A percentile compares a stretch with the other conserved stretches of the same genome.
Evolutionary conservation across 2,888 invertebrate species (phyloP).

Genomic region (Microchrysa polita): DNA sequence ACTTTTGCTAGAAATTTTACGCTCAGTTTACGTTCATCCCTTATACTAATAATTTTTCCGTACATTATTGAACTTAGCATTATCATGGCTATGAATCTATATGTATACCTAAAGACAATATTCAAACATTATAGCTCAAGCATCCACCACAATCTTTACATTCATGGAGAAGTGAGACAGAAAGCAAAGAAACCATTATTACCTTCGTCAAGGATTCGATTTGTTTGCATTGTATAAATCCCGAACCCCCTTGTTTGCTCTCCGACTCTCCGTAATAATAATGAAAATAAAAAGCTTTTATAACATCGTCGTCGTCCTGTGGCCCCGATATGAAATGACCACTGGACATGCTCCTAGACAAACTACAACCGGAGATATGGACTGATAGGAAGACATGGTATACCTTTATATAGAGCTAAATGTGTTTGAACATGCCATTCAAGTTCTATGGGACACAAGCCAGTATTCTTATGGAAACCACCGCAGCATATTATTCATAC

Average conservation of each 20-base stretch:
- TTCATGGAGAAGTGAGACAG: neutral
- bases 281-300: slow-evolving; percentile 55
- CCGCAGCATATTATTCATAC: slow-evolving; percentile 5
- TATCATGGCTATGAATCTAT: too few relatives aligned
- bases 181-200: slow-evolving; percentile 46
- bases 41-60: too few relatives aligned
- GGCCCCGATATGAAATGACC: slow-evolving; percentile 49
- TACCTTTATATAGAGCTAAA: slow-evolving; percentile 42
- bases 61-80: too few relatives aligned
- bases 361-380: slow-evolving; percentile 1
- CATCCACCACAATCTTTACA: slow-evolving; percentile 17
- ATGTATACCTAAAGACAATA: too few relatives aligned
- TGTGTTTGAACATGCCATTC: slow-evolving; percentile 37
- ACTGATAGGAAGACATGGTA: slow-evolving; percentile 19
- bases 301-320: slow-evolving; percentile 42
- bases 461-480: neutral
- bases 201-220: slow-evolving; percentile 51
- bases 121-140: neutral
- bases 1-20: too few relatives aligned
- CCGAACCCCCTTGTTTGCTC: slow-evolving; percentile 54
- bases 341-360: slow-evolving; percentile 49
- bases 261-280: slow-evolving; percentile 52
- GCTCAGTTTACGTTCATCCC: too few relatives aligned
- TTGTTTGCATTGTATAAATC: slow-evolving; percentile 54
- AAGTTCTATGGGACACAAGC: too few relatives aligned